phyloP scores from a whole-genome alignment of 2,888 invertebrate species.

The Chamaedrilus cognettii region DNA sequence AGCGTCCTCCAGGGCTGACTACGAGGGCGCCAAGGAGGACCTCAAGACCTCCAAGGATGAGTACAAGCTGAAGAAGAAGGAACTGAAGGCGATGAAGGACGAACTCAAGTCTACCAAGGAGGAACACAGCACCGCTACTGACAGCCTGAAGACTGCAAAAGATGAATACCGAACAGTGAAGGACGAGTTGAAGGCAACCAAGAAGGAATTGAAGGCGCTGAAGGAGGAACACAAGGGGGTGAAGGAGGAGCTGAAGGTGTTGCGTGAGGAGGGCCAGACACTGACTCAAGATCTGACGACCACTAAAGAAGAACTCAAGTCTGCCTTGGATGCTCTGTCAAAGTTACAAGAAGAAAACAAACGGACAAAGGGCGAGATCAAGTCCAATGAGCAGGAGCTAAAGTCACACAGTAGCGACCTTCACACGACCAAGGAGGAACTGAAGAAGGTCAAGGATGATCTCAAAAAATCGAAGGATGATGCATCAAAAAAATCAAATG shows the following conservation, averaged over 20 bases:
- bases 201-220: constrained; percentile 19
- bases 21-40: constrained; percentile 11
- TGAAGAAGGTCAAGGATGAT: constrained; percentile 5
- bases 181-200: constrained; percentile 18
- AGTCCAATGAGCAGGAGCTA: not conserved
- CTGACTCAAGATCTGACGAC: constrained; percentile 11
- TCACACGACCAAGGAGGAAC: not conserved
- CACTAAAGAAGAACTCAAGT: not conserved
- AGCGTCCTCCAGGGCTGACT: not conserved
- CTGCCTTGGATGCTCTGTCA: constrained; percentile 13
- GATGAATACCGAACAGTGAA: constrained; percentile 14
- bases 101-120: constrained; percentile 20
- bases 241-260: constrained; percentile 16
- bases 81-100: constrained; percentile 22
- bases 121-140: constrained; percentile 12
- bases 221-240: constrained; percentile 9
- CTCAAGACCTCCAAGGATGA: constrained; percentile 18
- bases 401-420: constrained; percentile 5
- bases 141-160: constrained; percentile 5
- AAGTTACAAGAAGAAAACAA: constrained; percentile 13
- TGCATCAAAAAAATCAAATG: constrained; percentile 11
- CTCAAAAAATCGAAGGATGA: constrained; percentile 8
- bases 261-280: constrained; percentile 11
- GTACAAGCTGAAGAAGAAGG: constrained; percentile 18
- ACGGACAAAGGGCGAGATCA: not conserved